Evolutionary conservation across 2,888 invertebrate species (phyloP).

Genomic region (Apotomis turbidana): DNA sequence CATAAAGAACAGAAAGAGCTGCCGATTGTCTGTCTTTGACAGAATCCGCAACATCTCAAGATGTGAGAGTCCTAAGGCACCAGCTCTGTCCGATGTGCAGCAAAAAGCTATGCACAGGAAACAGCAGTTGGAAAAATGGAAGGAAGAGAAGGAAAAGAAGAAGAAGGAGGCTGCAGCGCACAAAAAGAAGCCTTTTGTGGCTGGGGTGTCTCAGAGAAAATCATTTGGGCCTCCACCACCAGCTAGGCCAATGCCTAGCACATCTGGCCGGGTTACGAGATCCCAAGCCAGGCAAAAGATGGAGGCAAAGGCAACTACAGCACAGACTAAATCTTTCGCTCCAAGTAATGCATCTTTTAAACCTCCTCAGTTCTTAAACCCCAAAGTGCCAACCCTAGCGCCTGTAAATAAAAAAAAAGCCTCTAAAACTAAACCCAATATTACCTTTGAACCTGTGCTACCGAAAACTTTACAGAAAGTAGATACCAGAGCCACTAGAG

Average conservation of each 20-base stretch:
- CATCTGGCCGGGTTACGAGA: conserved; percentile 69
- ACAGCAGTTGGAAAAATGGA: conserved; percentile 73
- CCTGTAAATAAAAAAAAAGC: conserved; percentile 50
- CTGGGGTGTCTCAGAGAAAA: conserved; percentile 62
- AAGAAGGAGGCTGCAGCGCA: conserved; percentile 61
- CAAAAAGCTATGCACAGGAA: conserved; percentile 62
- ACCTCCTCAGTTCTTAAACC: conserved; percentile 67
- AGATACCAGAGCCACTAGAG: conserved; percentile 44
- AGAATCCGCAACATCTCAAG: conserved; percentile 60
- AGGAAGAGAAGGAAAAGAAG: conserved; percentile 69
- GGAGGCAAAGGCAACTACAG: conserved; percentile 40
- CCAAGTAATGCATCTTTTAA: conserved; percentile 81
- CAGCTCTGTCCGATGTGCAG: conserved; percentile 48
- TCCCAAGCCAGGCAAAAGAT: conserved; percentile 58
- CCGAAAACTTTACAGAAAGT: conserved; percentile 43
- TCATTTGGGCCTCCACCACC: conserved; percentile 67
- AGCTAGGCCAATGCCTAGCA: conserved; percentile 58
- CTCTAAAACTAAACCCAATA: conserved; percentile 47
- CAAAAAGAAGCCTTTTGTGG: conserved; percentile 73
- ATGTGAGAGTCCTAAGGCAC: conserved; percentile 53
- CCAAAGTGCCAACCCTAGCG: conserved; percentile 54
- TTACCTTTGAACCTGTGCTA: conserved; percentile 56
- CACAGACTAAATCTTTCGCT: conserved; percentile 71
- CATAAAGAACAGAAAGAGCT: conserved; percentile 61
- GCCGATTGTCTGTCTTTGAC: conserved; percentile 64